phyloP scores from a whole-genome alignment of 2,888 invertebrate species.

The Mallateleia sp. region DNA sequence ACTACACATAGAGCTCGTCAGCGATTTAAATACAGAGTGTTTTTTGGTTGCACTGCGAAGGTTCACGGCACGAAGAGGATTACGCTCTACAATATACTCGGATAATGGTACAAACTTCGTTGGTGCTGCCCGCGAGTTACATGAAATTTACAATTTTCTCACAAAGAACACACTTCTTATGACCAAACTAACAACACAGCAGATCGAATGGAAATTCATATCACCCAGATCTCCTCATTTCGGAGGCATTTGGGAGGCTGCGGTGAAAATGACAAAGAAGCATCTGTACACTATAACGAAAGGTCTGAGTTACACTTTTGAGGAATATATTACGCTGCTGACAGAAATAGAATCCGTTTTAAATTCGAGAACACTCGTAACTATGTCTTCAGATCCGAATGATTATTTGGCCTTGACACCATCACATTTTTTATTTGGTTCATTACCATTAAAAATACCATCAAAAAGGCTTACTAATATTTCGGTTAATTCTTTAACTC shows the following conservation, averaged over 20 bases:
- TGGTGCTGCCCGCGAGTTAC: background rate
- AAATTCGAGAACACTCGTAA: no score
- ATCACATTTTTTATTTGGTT: no score
- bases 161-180: no score
- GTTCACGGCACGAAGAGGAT: background rate
- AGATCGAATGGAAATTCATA: constrained; percentile 72
- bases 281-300: constrained; percentile 64
- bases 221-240: constrained; percentile 52
- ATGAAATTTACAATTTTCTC: no score
- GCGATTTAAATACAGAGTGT: background rate
- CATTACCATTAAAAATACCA: no score
- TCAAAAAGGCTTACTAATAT: no score
- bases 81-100: background rate
- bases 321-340: no score
- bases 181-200: constrained; percentile 4
- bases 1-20: background rate
- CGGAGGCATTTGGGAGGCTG: constrained; percentile 81
- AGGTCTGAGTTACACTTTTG: constrained; percentile 56
- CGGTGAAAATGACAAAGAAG: constrained; percentile 80
- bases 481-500: no score
- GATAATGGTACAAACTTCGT: background rate
- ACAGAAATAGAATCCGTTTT: no score
- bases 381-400: no score
- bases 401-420: no score
- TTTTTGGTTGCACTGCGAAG: background rate